Conservation (phyloP, 1,140 invertebrate species). For the Lasaia peninsularis region DNA sequence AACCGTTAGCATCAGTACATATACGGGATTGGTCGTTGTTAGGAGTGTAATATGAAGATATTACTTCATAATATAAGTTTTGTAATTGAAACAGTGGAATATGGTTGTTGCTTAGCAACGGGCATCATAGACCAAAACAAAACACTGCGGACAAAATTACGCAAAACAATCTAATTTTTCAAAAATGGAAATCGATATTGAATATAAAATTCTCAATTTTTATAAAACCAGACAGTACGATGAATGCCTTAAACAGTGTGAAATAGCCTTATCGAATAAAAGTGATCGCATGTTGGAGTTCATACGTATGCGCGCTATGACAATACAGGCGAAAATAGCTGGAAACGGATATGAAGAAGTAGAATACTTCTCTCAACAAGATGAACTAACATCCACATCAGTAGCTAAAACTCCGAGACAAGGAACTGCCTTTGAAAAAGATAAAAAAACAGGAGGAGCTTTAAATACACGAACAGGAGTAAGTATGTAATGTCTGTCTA, state of each 20-base stretch:
- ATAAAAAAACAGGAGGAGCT: slow-evolving; percentile 40
- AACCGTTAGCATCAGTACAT: too few relatives aligned
- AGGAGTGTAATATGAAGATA: too few relatives aligned
- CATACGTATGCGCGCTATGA: slow-evolving; percentile 60
- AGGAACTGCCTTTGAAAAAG: slow-evolving; percentile 55
- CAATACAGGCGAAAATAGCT: slow-evolving; percentile 58
- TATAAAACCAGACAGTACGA: slow-evolving; percentile 62
- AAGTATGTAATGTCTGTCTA: slow-evolving; percentile 15
- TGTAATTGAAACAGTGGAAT: too few relatives aligned
- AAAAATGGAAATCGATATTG: slow-evolving; percentile 40
- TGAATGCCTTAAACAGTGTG: slow-evolving; percentile 54
- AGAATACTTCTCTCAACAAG: slow-evolving; percentile 48
- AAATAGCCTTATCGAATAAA: slow-evolving; percentile 33
- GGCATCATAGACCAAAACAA: not conserved
- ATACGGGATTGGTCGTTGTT: too few relatives aligned
- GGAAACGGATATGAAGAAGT: slow-evolving; percentile 69
- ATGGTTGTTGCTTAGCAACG: not conserved
- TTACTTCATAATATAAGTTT: too few relatives aligned
- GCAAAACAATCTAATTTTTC: not conserved
- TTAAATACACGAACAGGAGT: slow-evolving; percentile 26
- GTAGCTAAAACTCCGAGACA: slow-evolving; percentile 60
- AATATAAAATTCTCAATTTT: slow-evolving; percentile 61
- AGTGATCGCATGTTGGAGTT: slow-evolving; percentile 57
- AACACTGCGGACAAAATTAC: not conserved
- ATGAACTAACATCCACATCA: slow-evolving; percentile 46